A percentile compares a stretch with the other conserved stretches of the same genome.
phyloP scores from a whole-genome alignment of 2,888 invertebrate genomes.

The Dasysyrphus tricinctus region DNA sequence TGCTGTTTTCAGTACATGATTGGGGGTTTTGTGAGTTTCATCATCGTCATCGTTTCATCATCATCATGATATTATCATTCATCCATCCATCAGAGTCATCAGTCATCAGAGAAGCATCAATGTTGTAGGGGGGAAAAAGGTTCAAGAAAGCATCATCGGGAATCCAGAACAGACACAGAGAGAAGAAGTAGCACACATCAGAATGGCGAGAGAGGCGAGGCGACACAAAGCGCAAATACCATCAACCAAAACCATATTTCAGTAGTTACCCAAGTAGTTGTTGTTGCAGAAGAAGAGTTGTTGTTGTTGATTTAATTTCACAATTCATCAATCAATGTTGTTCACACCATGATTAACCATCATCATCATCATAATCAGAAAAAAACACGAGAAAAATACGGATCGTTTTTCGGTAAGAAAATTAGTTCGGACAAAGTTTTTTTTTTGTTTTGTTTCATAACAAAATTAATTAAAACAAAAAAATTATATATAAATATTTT shows the following conservation, averaged over 20 bases:
- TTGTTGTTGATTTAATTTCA: slow-evolving; percentile 71
- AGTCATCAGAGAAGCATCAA: slow-evolving; percentile 53
- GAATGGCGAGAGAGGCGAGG: slow-evolving; percentile 33
- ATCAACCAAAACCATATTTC: slow-evolving; percentile 67
- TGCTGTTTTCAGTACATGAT: slow-evolving; percentile 79
- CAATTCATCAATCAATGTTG: slow-evolving; percentile 76
- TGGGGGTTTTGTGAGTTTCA: slow-evolving; percentile 68
- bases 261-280: slow-evolving; percentile 70
- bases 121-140: slow-evolving; percentile 23
- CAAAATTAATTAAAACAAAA: slow-evolving; percentile 75
- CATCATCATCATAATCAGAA: slow-evolving; percentile 84
- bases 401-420: slow-evolving; percentile 84
- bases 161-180: slow-evolving; percentile 63
- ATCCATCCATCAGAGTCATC: slow-evolving; percentile 60
- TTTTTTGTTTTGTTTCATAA: slow-evolving; percentile 78
- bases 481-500: slow-evolving; percentile 50
- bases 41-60: slow-evolving; percentile 35
- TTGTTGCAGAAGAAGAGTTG: slow-evolving; percentile 66
- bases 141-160: slow-evolving; percentile 48
- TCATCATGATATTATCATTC: slow-evolving; percentile 16
- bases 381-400: slow-evolving; percentile 85
- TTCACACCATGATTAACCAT: slow-evolving; percentile 82
- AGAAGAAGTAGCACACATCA: slow-evolving; percentile 55
- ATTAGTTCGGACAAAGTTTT: slow-evolving; percentile 84
- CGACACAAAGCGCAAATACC: slow-evolving; percentile 42